Base-by-base conservation (phyloP, 2,113 vertebrate genomes). In the Hippocampus abdominalis region DNA sequence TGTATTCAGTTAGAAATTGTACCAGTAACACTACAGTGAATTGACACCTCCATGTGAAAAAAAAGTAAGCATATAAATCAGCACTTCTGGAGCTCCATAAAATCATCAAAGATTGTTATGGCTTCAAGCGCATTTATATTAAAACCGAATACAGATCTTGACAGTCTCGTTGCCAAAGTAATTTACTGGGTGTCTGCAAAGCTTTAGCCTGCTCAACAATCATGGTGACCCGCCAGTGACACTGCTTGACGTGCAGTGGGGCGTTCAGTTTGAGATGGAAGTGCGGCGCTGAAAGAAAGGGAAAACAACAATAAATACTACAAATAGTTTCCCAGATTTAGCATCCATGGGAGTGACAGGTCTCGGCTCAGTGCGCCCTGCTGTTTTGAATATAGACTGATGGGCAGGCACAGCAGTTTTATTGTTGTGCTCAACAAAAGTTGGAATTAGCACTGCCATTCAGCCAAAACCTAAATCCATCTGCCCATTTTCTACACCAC, bases 91-190 rank as follows among this genome's bases (percentile, higher is more conserved):
- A 44, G 44, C 62, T 23, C 6, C 39, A 23, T 15, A 23, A 64
- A 64, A 64, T 23, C 39, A 64, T 64, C 62, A 64, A 64, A 64
- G 40, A 16, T 25, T 44, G 39, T 44, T 16, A 44, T 46, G 63
- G 40, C 63, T 64, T 64, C 9, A 25, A 64, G 40, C n/a, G 15
- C n/a, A 64, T 64, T 64, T 64, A 23, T 8, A 46, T 64, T 46
- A 16, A 64, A 64, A 64, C 12, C 15, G 15, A 59, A 59, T 59
- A 59, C 15, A 59, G 32, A 29, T 59, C n/a, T 48, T 29, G 25
- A 27, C 16, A 8, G 40, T 25, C 23, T 25, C 40, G 25, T 64
- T 64, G 23, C 23, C 25, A 10, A 64, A 64, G 63, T 46, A 39
- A 36, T 21, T 39, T 62, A 64, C 16, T 44, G 61, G 9, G n/a